Conservation (phyloP, 1,140 invertebrate species). For the Halictus rubicundus region DNA sequence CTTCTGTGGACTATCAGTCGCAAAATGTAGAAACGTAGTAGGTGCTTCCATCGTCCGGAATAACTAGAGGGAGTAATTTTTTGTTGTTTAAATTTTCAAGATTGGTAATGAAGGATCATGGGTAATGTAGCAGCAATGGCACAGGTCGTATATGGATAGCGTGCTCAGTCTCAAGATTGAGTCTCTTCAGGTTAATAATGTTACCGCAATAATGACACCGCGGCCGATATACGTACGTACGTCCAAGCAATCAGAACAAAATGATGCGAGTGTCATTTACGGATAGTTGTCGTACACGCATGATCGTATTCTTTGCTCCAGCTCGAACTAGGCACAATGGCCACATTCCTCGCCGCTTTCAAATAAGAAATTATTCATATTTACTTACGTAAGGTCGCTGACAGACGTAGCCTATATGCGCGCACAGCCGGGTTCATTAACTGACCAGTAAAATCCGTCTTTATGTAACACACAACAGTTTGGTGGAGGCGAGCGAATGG, state of each 20-base stretch:
- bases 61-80: no score
- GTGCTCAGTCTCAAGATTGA: no score
- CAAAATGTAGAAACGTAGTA: no score
- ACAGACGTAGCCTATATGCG: conserved; percentile 54
- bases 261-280: background rate
- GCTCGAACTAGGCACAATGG: conserved; percentile 23
- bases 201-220: background rate
- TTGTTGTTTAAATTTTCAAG: no score
- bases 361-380: conserved; percentile 56
- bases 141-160: no score
- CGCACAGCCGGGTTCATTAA: conserved; percentile 68
- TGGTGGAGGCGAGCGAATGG: conserved; percentile 20
- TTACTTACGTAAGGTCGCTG: conserved; percentile 60
- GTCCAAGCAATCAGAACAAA: background rate
- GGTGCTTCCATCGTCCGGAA: no score
- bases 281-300: background rate
- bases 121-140: no score
- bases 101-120: no score
- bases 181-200: background rate
- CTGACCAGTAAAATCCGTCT: conserved; percentile 70
- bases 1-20: no score
- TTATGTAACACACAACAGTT: conserved; percentile 71
- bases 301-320: conserved; percentile 14
- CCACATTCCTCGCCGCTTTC: conserved; percentile 54
- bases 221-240: no score